A percentile compares a stretch with the other conserved stretches of the same genome.
Evolutionary conservation across 2,113 vertebrate species (phyloP).

Genomic region (Phrynosoma platyrhinos): DNA sequence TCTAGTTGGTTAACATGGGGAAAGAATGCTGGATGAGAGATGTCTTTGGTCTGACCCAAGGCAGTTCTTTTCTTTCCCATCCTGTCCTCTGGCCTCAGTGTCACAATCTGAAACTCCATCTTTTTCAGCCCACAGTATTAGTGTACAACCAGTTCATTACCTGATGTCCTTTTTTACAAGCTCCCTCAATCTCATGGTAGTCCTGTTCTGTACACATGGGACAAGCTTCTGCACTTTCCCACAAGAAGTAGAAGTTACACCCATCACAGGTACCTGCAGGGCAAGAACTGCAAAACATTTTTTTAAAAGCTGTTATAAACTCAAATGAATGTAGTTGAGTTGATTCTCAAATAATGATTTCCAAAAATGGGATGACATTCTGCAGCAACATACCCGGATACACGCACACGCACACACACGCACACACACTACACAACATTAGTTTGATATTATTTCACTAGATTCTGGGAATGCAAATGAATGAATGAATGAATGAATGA

Average conservation of each 20-base stretch:
- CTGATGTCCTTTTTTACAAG: conserved; percentile 91
- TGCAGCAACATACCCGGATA: background rate
- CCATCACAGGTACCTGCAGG: conserved; percentile 95
- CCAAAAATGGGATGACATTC: background rate
- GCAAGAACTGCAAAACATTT: conserved; percentile 80
- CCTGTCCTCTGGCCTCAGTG: background rate
- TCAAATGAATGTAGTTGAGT: background rate
- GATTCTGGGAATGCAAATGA: background rate
- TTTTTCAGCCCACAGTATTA: background rate
- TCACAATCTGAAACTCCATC: background rate
- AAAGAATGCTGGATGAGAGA: background rate
- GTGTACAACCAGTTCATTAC: conserved; percentile 67
- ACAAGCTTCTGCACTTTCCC: conserved; percentile 94
- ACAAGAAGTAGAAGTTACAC: conserved; percentile 92
- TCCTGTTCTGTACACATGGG: conserved; percentile 91
- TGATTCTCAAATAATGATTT: background rate
- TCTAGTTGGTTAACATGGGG: too few species aligned
- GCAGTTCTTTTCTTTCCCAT: background rate
- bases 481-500: too few species aligned
- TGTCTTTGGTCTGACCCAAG: background rate
- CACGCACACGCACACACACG: too few species aligned
- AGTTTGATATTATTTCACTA: background rate
- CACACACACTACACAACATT: background rate
- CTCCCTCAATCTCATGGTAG: conserved; percentile 93
- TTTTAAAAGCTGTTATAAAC: background rate